These are phyloP conservation scores for Scopus umbretta DNA, from an alignment of 2,113 vertebrate genomes.

Conservation along the genomic window DNA sequence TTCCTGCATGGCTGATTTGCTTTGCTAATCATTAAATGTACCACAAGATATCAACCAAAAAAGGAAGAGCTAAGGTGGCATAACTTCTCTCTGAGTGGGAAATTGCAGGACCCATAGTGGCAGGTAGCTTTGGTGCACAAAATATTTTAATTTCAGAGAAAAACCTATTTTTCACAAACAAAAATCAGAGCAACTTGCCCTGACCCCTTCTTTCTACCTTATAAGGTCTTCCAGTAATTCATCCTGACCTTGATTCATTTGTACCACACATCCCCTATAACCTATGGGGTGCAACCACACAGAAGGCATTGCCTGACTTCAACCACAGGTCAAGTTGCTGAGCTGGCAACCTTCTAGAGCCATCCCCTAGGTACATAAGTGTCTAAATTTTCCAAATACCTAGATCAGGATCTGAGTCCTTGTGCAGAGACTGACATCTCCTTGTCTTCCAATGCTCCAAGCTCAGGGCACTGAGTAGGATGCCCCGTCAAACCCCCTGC, in stretches of 20 bases:
- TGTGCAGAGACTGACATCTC: background rate
- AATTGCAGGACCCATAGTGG: fast-evolving
- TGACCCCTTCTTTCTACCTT: background rate
- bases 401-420: background rate
- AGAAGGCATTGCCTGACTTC: background rate
- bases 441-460: background rate
- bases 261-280: background rate
- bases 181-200: background rate
- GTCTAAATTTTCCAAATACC: background rate
- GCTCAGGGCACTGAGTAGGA: background rate
- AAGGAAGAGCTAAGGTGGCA: background rate
- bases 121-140: background rate
- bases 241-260: background rate
- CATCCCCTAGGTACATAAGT: fast-evolving
- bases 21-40: background rate
- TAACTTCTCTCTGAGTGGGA: background rate
- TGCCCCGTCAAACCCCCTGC: background rate
- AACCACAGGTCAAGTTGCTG: background rate
- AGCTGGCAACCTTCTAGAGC: background rate
- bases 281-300: background rate
- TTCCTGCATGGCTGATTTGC: background rate
- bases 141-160: background rate
- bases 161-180: background rate
- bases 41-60: background rate
- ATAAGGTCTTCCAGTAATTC: background rate